Evolutionary conservation across 2,113 vertebrate genomes (phyloP).

Genomic region (Psilopsiagon aymara): DNA sequence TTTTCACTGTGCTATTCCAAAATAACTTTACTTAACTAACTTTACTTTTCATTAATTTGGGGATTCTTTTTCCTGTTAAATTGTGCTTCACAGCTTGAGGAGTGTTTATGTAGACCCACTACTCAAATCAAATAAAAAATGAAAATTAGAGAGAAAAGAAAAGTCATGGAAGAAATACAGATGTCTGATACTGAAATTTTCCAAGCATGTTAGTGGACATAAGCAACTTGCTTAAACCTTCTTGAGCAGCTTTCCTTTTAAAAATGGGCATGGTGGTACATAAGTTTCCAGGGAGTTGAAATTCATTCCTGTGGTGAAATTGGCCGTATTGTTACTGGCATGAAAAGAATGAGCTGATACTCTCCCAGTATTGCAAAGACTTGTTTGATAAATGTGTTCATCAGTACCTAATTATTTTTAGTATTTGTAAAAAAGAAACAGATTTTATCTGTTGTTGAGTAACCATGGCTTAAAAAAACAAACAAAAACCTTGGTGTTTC

Average conservation of each 20-base stretch:
- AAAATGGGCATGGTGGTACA: background rate
- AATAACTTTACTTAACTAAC: background rate
- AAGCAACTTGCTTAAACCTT: background rate
- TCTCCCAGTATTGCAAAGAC: background rate
- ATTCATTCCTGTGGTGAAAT: background rate
- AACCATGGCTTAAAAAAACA: background rate
- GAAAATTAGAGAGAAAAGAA: background rate
- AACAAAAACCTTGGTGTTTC: background rate
- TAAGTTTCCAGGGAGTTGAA: background rate
- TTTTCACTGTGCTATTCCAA: background rate
- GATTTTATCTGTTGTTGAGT: background rate
- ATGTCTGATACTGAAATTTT: background rate
- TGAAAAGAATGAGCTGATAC: background rate
- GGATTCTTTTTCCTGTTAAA: background rate
- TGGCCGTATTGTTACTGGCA: background rate
- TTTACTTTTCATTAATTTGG: background rate
- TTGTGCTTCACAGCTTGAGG: background rate
- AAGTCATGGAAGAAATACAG: background rate
- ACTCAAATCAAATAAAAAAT: background rate
- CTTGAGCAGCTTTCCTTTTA: background rate
- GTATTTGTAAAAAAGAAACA: background rate
- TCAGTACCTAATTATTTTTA: background rate
- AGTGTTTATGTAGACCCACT: background rate
- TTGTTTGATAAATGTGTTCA: conserved; percentile 10
- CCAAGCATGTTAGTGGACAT: background rate